Base-by-base conservation (phyloP, 2,888 invertebrate species). In the Leucophora obtusa region DNA sequence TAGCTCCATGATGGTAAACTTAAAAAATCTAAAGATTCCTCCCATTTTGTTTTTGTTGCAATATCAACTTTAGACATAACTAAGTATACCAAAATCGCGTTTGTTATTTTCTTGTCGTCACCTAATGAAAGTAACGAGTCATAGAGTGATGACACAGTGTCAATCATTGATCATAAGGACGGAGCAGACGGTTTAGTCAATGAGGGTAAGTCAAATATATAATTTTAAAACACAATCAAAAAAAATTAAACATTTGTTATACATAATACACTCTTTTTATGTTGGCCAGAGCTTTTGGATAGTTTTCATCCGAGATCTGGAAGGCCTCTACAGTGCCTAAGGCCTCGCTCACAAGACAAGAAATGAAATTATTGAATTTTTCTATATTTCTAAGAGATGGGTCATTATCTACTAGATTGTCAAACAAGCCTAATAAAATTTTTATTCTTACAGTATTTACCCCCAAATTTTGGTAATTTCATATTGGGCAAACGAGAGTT, bases 71-170 rank as follows among this genome's bases (percentile, higher is more conserved):
- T n/a, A n/a, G n/a, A n/a, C n/a, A n/a, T n/a, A n/a, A n/a, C n/a
- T n/a, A n/a, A n/a, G n/a, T n/a, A n/a, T n/a, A n/a, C n/a, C n/a
- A 82, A 47, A 11, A 80, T 80, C 10, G 75, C 82, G 15, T 82
- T 82, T 35, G 74, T 68, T 4, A 82, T 80, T 14, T 72, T 72
- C 17, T 79, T 72, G n/a, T 82, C 78, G 65, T 79, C 72, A 47
- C 77, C 77, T 2, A 70, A 14, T 53, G 82, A 75, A 43, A 18
- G 76, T 43, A n/a, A 70, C 15, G 15, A 65, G 53, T 58, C 56
- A 28, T 28, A 58, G 4, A 72, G 68, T 53, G 71, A 68, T 14
- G 76, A 82, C 15, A 79, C 77, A 50, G 72, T 79, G 28, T 82
- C 76, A 33, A 76, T 73, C 69, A 76, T 70, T 11, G 33, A 68